A percentile compares a stretch with the other conserved stretches of the same genome.
phyloP scores from a whole-genome alignment of 2,113 vertebrate species.

The Acanthisitta chloris region DNA sequence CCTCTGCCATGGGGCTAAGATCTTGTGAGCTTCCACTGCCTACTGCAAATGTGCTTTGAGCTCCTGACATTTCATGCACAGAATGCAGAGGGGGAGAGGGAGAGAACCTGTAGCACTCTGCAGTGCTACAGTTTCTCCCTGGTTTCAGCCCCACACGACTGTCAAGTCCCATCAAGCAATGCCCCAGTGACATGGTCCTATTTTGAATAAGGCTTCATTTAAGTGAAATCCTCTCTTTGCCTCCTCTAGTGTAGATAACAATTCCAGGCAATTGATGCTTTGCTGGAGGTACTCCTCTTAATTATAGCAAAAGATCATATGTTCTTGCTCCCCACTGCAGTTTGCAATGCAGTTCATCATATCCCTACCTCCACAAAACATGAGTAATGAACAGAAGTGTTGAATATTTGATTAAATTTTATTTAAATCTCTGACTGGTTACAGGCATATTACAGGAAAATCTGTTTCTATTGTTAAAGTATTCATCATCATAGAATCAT shows the following conservation, averaged over 20 bases:
- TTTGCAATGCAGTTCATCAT: neutral
- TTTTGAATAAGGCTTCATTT: neutral
- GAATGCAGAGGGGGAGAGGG: fast-evolving
- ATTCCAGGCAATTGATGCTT: neutral
- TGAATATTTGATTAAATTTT: neutral
- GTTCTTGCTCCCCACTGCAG: neutral
- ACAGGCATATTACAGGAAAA: neutral
- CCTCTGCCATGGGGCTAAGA: neutral
- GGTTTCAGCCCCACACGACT: neutral
- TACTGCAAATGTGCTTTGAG: neutral
- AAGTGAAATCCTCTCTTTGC: neutral
- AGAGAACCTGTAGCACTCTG: neutral
- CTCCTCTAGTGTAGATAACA: neutral
- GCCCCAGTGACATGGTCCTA: neutral
- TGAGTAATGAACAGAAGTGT: neutral
- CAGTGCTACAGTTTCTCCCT: neutral
- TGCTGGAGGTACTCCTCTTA: neutral
- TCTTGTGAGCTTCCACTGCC: neutral
- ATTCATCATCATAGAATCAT: no score
- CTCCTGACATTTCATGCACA: neutral
- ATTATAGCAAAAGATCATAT: neutral
- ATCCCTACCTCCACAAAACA: neutral
- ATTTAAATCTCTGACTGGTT: neutral
- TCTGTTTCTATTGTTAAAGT: neutral
- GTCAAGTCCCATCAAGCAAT: neutral